Evolutionary conservation across 2,797 vertebrate species (phyloP), one percentile per base, ranked within the genome.

Genomic region (Geotrypetes seraphini): DNA sequence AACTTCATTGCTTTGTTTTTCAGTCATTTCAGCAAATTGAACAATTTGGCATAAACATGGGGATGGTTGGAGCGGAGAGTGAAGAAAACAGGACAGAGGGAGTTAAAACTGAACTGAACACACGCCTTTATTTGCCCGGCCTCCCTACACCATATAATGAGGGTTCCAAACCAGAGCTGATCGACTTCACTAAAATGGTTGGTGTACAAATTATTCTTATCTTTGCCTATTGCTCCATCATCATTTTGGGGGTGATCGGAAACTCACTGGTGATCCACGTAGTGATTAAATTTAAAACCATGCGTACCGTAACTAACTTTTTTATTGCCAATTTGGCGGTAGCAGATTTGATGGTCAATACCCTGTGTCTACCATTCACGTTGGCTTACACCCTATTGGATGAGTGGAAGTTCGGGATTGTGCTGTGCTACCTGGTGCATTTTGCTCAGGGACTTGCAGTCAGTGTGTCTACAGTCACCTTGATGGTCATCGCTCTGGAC

Each of bases 291-390:
- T 97, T 94, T 63, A 91, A 83, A 68, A 90, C 74, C 22, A 88
- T 98, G 40, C 84, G 73, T 16, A 95, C 91, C 0, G 94, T 96
- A 6, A 97, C 92, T 10, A 97, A 97, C 58, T 96, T 89, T 59
- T 97, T 97, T 42, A 98, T 97, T 1, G 88, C 85, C 16, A 97
- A 97, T 56, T 66, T 97, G 51, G 93, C 93, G 0, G 87, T 97
- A 53, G 88, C 93, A 0, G 93, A 98, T 59, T 50, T 98, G 46
- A 66, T 97, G 46, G 91, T 97, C 46, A 96, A 96, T 39, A 88
- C 86, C 0, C 50, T 98, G 46, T 97, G 92, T 27, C 54, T 98
- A 33, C 95, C 94, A 0, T 97, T 94, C 66, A 97, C 92, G 3
- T 75, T 98, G 10, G 73, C 88, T 59, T 89, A 93, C 43, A 97